Evolutionary conservation across 2,888 invertebrate genomes (phyloP).

Genomic region (Cryptophagus acutangulus): DNA sequence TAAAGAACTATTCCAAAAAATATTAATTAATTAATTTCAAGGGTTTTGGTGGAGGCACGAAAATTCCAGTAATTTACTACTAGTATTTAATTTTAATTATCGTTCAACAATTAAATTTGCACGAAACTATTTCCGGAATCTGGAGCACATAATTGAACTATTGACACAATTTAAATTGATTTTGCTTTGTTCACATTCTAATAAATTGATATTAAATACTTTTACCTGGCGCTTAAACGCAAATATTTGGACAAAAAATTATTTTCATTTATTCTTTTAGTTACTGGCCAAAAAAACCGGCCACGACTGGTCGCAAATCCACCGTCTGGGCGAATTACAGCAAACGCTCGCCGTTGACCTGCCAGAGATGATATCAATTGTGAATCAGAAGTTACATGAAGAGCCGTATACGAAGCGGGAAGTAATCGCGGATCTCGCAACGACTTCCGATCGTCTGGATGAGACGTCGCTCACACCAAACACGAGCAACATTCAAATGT

Average conservation of each 20-base stretch:
- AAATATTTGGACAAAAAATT: background rate
- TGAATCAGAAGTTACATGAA: conserved; percentile 58
- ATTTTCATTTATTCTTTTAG: conserved; percentile 46
- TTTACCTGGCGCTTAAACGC: too few species aligned
- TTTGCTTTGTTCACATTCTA: too few species aligned
- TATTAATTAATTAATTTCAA: too few species aligned
- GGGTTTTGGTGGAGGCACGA: too few species aligned
- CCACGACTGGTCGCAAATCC: conserved; percentile 60
- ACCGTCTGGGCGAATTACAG: conserved; percentile 73
- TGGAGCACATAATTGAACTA: too few species aligned
- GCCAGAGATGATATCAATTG: conserved; percentile 65
- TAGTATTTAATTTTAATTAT: too few species aligned
- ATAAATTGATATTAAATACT: too few species aligned
- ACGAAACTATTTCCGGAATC: too few species aligned
- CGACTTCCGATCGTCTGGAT: conserved; percentile 60
- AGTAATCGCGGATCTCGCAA: conserved; percentile 57
- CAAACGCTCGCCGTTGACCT: conserved; percentile 57
- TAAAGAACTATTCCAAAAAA: too few species aligned
- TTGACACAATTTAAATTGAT: too few species aligned
- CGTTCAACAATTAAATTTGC: too few species aligned
- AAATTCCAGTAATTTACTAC: too few species aligned
- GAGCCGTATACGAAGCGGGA: conserved; percentile 66
- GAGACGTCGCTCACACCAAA: conserved; percentile 61
- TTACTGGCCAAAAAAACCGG: conserved; percentile 60
- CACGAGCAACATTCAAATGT: conserved; percentile 58